These are phyloP conservation scores for Pogonomyrmex californicus DNA, from an alignment of 1,140 invertebrate species.

Conservation along the genomic window DNA sequence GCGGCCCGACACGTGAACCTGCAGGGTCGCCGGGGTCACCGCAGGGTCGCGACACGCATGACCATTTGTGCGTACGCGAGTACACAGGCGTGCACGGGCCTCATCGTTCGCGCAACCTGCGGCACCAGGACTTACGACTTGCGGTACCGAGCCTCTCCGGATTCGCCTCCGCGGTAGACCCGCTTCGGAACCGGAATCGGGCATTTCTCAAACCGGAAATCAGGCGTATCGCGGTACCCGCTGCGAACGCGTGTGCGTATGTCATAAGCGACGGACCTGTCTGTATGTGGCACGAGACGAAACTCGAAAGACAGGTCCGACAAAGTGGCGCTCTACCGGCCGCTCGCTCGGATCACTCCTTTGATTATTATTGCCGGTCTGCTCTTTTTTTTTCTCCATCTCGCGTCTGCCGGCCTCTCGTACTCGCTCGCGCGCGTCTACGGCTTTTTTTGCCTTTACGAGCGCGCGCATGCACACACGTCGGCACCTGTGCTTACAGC, in stretches of 20 bases:
- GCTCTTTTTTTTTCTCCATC: constrained; percentile 41
- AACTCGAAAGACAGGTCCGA: constrained; percentile 77
- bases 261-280: constrained; percentile 26
- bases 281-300: constrained; percentile 50
- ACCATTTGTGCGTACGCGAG: neutral
- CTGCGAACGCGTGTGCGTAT: neutral
- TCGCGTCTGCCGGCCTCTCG: constrained; percentile 34
- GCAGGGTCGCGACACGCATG: constrained; percentile 64
- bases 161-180: constrained; percentile 44
- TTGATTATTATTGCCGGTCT: constrained; percentile 71
- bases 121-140: constrained; percentile 51
- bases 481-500: constrained; percentile 73
- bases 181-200: constrained; percentile 76
- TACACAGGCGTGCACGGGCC: neutral
- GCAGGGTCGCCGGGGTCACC: constrained; percentile 68
- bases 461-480: constrained; percentile 66
- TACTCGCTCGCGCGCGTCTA: constrained; percentile 14
- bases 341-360: constrained; percentile 61
- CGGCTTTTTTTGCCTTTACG: constrained; percentile 64
- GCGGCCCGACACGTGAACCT: constrained; percentile 52
- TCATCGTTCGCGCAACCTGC: constrained; percentile 30
- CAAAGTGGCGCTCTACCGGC: constrained; percentile 68
- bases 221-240: constrained; percentile 57
- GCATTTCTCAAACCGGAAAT: constrained; percentile 77
- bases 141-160: neutral